Conservation (phyloP, 2,113 vertebrate genomes). For the Cebidichthys violaceus region DNA sequence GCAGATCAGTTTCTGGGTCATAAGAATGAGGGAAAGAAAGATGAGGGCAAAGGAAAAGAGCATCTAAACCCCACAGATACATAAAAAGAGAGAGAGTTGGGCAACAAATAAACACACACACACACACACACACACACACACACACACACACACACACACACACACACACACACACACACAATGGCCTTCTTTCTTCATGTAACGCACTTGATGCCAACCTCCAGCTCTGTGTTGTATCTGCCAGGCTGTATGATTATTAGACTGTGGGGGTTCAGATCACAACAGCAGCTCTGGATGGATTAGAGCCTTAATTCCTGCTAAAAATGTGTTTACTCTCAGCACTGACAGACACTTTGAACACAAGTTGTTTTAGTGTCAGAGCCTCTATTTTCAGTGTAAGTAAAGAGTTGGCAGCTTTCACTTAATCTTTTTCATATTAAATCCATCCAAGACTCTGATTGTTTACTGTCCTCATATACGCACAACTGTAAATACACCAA, state of each 20-base stretch:
- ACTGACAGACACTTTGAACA: constrained; percentile 2
- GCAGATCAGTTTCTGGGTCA: not conserved
- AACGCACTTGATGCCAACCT: constrained; percentile 1
- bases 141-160: not conserved
- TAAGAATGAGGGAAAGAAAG: not conserved
- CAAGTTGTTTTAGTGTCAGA: not conserved
- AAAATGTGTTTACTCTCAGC: not conserved
- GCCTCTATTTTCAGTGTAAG: not conserved
- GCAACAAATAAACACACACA: not conserved
- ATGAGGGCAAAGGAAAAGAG: not conserved
- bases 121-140: not conserved
- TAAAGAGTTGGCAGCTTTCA: not conserved
- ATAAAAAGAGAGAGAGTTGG: not conserved
- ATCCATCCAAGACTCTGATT: not conserved
- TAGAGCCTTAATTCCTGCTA: constrained; percentile 22
- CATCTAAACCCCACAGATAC: not conserved
- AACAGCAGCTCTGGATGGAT: constrained; percentile 13
- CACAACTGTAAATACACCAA: not conserved
- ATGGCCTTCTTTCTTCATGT: not conserved
- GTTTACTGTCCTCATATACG: not conserved
- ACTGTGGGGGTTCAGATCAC: constrained; percentile 1
- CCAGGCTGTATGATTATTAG: constrained; percentile 15
- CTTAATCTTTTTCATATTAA: constrained; percentile 2
- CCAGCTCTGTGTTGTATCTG: constrained; percentile 11
- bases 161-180: not conserved